Base-by-base conservation (phyloP, 2,113 vertebrate genomes). In the Vombatus ursinus region DNA sequence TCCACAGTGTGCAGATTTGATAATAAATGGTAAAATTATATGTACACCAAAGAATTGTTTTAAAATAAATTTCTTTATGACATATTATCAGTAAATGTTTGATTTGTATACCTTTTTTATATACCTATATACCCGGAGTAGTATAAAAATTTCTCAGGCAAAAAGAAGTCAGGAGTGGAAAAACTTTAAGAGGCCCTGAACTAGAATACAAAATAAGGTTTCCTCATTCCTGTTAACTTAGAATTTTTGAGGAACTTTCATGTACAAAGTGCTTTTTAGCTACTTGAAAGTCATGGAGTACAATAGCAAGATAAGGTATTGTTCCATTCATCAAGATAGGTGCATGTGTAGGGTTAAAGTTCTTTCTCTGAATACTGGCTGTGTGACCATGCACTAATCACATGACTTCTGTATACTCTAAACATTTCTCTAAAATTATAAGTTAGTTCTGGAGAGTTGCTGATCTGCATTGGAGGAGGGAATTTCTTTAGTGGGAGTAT, bases 161-260 rank as follows among this genome's bases (percentile, higher is more conserved):
- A 52, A 52, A 52, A 52, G 16, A 16, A 2, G 16, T 52, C 2
- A 3, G 3, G 16, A 52, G 16, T 52, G 16, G 52, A 52, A 52
- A 52, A 49, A 49, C 48, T 49, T 52, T 52, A 52, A 52, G 52
- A 52, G 22, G 52, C 3, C 52, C 52, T 52, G 52, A 16, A 19
- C 96, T 25, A 51, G 95, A 95, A 97, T 2, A 22, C 96, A 96
- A 94, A 98, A 94, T 95, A 92, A 8, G 1, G 91, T 95, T 97
- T 97, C 94, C 95, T 96, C 96, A 95, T 98, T 96, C 96, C 97
- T 97, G 96, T 98, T 98, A 61, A 98, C 97, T 98, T 98, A 96
- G 96, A 94, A 92, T 96, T 97, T 97, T 97, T 97, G 96, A 96
- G 97, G 96, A 98, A 97, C 96, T 97, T 97, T 89, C 95, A 96